Conservation (phyloP, 2,113 vertebrate species). For the Tamias sibiricus region DNA sequence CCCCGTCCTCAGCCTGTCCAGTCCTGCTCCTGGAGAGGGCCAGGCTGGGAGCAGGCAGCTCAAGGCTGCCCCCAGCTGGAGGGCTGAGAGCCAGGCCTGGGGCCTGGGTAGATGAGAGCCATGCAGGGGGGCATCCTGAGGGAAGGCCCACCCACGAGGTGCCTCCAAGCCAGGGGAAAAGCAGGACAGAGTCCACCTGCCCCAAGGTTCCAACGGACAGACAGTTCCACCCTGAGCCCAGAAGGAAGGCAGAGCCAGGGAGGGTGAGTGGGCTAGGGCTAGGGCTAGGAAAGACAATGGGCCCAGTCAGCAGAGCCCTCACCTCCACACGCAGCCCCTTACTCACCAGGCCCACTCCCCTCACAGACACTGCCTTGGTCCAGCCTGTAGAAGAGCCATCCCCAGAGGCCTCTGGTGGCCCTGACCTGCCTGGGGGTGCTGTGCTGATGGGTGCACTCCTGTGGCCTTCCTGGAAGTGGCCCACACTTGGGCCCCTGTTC, state of each 20-base stretch:
- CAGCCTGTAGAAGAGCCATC: too few species aligned
- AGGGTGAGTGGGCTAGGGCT: background rate
- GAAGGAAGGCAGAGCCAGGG: background rate
- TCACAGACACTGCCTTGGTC: background rate
- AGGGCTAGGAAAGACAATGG: background rate
- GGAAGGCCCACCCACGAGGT: background rate
- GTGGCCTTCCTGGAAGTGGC: background rate
- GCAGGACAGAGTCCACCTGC: too few species aligned
- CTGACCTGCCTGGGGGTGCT: too few species aligned
- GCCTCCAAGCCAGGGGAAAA: background rate
- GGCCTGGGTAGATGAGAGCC: background rate
- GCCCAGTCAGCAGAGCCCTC: too few species aligned
- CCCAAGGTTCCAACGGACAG: background rate
- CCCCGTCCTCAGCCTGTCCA: background rate
- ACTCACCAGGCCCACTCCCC: background rate
- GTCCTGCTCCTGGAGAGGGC: background rate
- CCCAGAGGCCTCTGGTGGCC: background rate
- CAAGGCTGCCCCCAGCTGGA: background rate
- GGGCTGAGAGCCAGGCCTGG: background rate
- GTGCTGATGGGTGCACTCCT: background rate
- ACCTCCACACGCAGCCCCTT: too few species aligned
- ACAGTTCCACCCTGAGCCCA: background rate
- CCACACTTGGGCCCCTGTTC: background rate
- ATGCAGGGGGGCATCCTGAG: too few species aligned
- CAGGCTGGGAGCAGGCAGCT: background rate